These are phyloP conservation scores for Numenius arquata DNA, from an alignment of 2,113 vertebrate genomes.

Conservation along the genomic window DNA sequence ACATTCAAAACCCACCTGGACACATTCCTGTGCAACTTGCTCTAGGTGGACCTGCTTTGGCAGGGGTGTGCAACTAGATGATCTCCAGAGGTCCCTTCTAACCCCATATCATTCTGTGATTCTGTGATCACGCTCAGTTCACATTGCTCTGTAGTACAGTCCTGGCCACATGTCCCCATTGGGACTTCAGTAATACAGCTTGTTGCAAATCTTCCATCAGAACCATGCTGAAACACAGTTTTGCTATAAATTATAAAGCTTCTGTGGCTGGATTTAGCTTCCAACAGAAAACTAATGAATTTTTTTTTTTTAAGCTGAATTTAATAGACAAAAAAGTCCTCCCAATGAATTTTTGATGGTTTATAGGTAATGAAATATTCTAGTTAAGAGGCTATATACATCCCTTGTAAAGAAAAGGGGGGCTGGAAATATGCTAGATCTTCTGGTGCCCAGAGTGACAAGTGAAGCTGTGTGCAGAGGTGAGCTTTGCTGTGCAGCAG, in stretches of 20 bases:
- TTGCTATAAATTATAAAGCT: not conserved
- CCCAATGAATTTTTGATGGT: not conserved
- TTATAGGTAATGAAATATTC: not conserved
- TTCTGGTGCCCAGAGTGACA: not conserved
- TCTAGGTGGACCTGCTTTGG: too few relatives aligned
- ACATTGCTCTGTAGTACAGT: not conserved
- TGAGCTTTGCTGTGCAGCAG: not conserved
- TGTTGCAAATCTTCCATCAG: not conserved
- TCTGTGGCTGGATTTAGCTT: not conserved
- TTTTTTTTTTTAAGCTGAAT: not conserved
- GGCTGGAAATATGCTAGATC: not conserved
- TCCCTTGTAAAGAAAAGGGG: not conserved
- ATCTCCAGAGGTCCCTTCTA: too few relatives aligned
- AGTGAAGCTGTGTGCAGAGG: not conserved
- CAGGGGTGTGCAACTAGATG: too few relatives aligned
- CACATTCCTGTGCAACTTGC: too few relatives aligned
- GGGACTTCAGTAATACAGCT: not conserved
- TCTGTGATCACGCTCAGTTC: not conserved
- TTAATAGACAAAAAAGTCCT: not conserved
- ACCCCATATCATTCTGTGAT: too few relatives aligned
- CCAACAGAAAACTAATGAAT: not conserved
- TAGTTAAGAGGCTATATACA: not conserved
- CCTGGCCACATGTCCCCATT: not conserved
- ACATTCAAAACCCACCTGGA: too few relatives aligned
- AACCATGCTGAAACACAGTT: not conserved